Conservation (phyloP, 2,888 invertebrate species). For the Caenorhabditis parvicauda region DNA sequence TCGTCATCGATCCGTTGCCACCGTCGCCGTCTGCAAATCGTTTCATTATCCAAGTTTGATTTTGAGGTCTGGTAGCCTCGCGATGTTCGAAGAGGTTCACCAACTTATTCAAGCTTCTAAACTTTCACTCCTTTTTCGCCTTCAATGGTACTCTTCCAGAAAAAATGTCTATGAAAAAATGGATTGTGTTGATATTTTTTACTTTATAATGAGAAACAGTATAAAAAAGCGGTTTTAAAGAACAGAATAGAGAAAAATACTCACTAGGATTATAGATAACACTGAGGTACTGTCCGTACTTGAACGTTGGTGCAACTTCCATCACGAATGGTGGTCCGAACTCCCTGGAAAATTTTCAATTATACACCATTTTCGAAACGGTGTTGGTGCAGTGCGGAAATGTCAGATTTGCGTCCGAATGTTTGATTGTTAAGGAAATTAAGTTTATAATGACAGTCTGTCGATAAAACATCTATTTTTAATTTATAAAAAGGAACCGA, state of each 20-base stretch:
- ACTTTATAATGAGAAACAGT: neutral
- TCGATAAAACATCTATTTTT: no score
- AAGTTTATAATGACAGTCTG: no score
- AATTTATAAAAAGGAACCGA: no score
- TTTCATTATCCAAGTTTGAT: no score
- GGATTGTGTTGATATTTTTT: conserved; percentile 4
- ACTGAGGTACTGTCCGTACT: conserved; percentile 78
- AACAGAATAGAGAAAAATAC: conserved; percentile 61
- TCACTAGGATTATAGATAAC: conserved; percentile 92
- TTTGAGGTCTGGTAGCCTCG: no score
- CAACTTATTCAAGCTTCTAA: no score
- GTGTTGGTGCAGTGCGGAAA: no score
- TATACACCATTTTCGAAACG: no score
- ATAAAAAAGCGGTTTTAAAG: neutral
- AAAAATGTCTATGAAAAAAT: neutral
- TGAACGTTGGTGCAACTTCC: conserved; percentile 46
- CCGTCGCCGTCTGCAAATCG: conserved; percentile 80
- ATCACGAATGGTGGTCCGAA: conserved; percentile 85
- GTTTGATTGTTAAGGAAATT: no score
- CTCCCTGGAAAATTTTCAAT: conserved; percentile 34
- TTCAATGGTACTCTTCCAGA: neutral
- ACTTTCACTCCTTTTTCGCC: neutral
- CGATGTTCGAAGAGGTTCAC: no score
- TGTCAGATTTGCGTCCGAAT: no score
- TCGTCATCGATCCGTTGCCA: conserved; percentile 94